These are phyloP conservation scores for Octonoba sinensis DNA, from an alignment of 2,888 invertebrate species.

Conservation along the genomic window DNA sequence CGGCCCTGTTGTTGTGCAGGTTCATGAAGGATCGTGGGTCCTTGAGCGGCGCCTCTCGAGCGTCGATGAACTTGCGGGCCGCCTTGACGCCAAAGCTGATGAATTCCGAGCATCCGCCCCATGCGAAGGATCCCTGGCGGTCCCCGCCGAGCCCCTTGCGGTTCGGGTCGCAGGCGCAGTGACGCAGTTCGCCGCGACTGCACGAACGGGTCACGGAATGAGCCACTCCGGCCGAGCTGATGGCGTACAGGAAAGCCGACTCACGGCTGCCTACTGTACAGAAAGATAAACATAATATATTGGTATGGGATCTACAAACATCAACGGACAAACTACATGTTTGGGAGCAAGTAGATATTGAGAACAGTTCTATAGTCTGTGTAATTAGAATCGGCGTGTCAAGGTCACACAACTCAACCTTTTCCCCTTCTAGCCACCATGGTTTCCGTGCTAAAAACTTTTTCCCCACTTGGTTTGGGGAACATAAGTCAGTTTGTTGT, in stretches of 20 bases:
- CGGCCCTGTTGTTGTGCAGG: slow-evolving; percentile 67
- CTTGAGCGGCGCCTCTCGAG: slow-evolving; percentile 64
- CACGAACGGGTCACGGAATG: slow-evolving; percentile 66
- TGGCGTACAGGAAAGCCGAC: slow-evolving; percentile 67
- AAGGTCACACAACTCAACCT: too few species aligned
- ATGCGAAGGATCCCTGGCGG: slow-evolving; percentile 67
- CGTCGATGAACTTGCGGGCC: slow-evolving; percentile 70
- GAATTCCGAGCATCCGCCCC: slow-evolving; percentile 71
- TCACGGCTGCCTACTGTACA: slow-evolving; percentile 67
- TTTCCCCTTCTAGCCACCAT: too few species aligned
- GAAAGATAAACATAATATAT: slow-evolving; percentile 2
- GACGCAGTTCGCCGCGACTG: slow-evolving; percentile 64
- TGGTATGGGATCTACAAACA: too few species aligned
- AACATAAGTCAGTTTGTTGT: too few species aligned
- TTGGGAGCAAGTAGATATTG: too few species aligned
- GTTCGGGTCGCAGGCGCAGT: slow-evolving; percentile 65
- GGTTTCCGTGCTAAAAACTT: too few species aligned
- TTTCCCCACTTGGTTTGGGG: too few species aligned
- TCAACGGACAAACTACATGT: too few species aligned
- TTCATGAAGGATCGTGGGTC: slow-evolving; percentile 66
- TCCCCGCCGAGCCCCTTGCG: slow-evolving; percentile 46
- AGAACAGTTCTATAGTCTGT: too few species aligned
- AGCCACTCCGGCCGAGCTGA: slow-evolving; percentile 67
- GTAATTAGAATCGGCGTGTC: too few species aligned
- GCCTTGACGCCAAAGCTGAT: slow-evolving; percentile 70